Evolutionary conservation across 2,113 vertebrate species (phyloP), one percentile per base, ranked within the genome.

Genomic region (Hoplias malabaricus): DNA sequence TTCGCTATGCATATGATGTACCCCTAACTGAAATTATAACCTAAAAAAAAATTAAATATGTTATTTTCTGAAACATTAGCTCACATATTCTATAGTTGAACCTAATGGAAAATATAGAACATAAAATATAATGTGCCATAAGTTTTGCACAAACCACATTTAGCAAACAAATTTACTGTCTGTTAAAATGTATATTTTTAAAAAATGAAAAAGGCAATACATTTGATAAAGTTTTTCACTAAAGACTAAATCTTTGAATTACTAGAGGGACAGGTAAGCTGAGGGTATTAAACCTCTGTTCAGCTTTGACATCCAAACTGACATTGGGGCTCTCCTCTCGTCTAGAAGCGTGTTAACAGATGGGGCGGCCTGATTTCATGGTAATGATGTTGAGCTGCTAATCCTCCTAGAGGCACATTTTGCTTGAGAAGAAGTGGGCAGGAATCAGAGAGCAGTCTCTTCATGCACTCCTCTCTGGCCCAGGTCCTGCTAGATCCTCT

Each of bases 351-450:
- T 65, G 57, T 70, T 73, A 80, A 80, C 79, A 80, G 79, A 80
- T 80, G 79, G 79, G 62, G 25, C 29, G 50, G 43, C 48, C 73
- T 75, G 73, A 63, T 80, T 80, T 75, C 57, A 70, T 69, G 79
- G 79, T 73, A 75, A 43, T 19, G n/a, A 62, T 70, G 33, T 75
- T 43, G 43, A 70, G 73, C 46, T 75, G 81, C 78, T 75, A 75
- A 80, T 69, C 78, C 69, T 73, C 77, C 77, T 77, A 66, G 59
- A 73, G 81, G 73, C 77, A 34, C 21, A 79, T 68, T 68, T 57
- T 75, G 33, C 33, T 68, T n/a, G 53, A 69, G n/a, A 65, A 38
- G 34, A 72, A 70, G 40, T 65, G 40, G 31, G 57, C 72, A 79
- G 29, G 42, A 69, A 63, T 65, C 23, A 48, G 59, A 69, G 42